Evolutionary conservation across 2,888 invertebrate species (phyloP).

Genomic region (Ennomos fuscantarius): DNA sequence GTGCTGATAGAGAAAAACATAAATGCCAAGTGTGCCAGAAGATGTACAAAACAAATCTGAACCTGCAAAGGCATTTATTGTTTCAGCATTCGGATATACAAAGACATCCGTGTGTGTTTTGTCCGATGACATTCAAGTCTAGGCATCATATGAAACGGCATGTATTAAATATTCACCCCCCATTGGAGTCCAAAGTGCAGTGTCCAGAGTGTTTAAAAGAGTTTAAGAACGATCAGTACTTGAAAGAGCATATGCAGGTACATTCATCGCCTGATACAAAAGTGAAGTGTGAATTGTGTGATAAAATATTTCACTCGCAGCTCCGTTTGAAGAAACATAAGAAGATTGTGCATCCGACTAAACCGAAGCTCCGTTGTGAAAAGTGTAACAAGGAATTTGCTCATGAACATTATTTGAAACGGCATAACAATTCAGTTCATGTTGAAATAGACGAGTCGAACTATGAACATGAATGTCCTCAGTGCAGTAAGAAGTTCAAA

Average conservation of each 20-base stretch:
- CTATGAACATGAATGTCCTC: constrained; percentile 71
- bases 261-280: constrained; percentile 73
- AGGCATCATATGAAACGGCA: constrained; percentile 79
- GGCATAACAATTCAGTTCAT: constrained; percentile 74
- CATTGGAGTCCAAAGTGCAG: constrained; percentile 74
- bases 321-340: constrained; percentile 77
- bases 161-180: constrained; percentile 76
- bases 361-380: constrained; percentile 72
- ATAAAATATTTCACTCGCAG: constrained; percentile 74
- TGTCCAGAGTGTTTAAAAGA: constrained; percentile 77
- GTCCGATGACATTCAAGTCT: constrained; percentile 77
- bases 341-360: constrained; percentile 75
- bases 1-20: constrained; percentile 65
- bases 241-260: constrained; percentile 79
- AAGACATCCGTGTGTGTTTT: constrained; percentile 75
- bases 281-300: constrained; percentile 75
- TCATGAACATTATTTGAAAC: constrained; percentile 70
- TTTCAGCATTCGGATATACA: constrained; percentile 72
- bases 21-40: constrained; percentile 73
- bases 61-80: constrained; percentile 69
- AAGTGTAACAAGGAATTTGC: constrained; percentile 78
- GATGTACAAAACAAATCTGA: constrained; percentile 69
- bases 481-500: constrained; percentile 78
- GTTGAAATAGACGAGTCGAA: constrained; percentile 69
- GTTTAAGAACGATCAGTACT: constrained; percentile 78